phyloP scores from a whole-genome alignment of 2,113 vertebrate genomes.

The Elaphurus davidianus region DNA sequence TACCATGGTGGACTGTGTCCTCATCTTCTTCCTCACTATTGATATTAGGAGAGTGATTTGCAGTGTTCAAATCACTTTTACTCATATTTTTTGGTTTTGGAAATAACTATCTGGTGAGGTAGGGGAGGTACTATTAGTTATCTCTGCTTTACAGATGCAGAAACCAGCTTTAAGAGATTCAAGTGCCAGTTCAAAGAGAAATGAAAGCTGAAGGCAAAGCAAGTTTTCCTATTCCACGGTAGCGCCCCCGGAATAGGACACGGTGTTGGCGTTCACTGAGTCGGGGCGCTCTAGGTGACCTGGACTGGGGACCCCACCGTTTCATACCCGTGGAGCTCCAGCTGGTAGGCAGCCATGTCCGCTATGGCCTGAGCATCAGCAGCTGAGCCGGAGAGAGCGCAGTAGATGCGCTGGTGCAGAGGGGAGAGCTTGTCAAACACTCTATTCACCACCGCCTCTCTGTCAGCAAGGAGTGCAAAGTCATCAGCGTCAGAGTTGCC shows the following conservation, averaged over 20 bases:
- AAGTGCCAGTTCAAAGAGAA: neutral
- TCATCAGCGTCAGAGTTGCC: neutral
- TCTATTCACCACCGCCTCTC: slow-evolving; percentile 86
- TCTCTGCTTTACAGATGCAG: neutral
- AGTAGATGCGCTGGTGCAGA: slow-evolving; percentile 89
- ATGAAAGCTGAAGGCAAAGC: neutral
- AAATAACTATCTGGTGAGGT: neutral
- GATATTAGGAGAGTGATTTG: neutral
- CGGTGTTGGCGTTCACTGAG: neutral
- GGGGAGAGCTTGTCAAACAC: slow-evolving; percentile 91
- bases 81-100: neutral
- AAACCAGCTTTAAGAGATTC: neutral
- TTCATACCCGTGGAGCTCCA: slow-evolving; percentile 89
- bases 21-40: neutral
- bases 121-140: neutral
- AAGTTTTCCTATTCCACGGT: neutral
- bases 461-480: slow-evolving; percentile 53
- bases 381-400: slow-evolving; percentile 90
- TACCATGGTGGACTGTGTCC: neutral
- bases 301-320: neutral
- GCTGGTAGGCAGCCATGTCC: slow-evolving; percentile 88
- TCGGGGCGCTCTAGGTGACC: neutral
- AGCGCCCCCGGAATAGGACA: neutral
- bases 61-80: neutral
- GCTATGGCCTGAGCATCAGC: slow-evolving; percentile 91